Percentiles rank a stretch among this genome's conserved stretches.
Evolutionary conservation across 2,888 invertebrate genomes (phyloP).

Genomic region (Papilio demoleus): DNA sequence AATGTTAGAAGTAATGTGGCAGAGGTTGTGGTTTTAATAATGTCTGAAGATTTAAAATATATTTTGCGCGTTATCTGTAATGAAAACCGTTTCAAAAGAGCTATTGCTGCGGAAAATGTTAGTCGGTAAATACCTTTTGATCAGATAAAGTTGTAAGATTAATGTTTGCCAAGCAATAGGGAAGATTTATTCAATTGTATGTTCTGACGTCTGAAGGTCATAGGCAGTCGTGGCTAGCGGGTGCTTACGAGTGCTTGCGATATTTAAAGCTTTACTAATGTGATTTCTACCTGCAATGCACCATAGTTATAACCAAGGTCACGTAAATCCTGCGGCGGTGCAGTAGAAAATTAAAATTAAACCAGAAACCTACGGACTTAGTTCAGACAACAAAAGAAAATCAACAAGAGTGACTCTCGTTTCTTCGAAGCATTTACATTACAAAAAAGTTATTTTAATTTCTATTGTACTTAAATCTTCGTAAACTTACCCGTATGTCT

Average conservation of each 20-base stretch:
- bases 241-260: slow-evolving; percentile 60
- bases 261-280: slow-evolving; percentile 62
- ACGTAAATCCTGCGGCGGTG: slow-evolving; percentile 63
- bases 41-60: background rate
- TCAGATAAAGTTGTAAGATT: slow-evolving; percentile 38
- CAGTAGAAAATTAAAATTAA: slow-evolving; percentile 27
- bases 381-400: background rate
- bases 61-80: slow-evolving; percentile 4
- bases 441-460: background rate
- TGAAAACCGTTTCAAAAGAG: slow-evolving; percentile 9
- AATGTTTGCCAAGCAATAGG: slow-evolving; percentile 36
- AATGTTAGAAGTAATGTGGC: background rate
- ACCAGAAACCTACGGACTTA: background rate
- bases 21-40: slow-evolving; percentile 1
- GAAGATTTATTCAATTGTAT: slow-evolving; percentile 41
- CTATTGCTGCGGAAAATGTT: slow-evolving; percentile 24
- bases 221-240: slow-evolving; percentile 55
- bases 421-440: background rate
- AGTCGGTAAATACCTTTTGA: slow-evolving; percentile 28
- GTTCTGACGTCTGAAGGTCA: slow-evolving; percentile 59
- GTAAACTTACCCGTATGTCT: background rate
- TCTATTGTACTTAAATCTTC: background rate
- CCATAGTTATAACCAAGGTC: slow-evolving; percentile 66
- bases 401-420: too few relatives aligned
- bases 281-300: slow-evolving; percentile 75